Percentiles rank a stretch among this genome's conserved stretches.
Conservation (phyloP, 2,888 invertebrate species). For the Polyommatus icarus region DNA sequence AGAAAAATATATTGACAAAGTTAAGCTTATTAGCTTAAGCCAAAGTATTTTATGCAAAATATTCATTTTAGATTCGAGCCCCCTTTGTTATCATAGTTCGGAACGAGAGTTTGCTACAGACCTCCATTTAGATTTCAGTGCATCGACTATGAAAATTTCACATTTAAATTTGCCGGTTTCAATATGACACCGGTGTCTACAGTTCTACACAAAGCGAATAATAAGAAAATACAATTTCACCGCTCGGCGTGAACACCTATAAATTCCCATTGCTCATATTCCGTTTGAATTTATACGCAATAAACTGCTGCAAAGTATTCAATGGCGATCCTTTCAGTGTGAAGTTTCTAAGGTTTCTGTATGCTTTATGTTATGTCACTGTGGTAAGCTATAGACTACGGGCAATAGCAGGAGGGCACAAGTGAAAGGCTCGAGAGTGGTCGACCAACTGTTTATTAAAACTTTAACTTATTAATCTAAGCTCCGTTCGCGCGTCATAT, state of each 20-base stretch:
- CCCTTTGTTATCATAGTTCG: neutral
- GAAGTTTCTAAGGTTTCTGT: neutral
- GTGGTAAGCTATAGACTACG: too few species aligned
- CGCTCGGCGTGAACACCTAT: constrained; percentile 21
- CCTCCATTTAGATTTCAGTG: neutral
- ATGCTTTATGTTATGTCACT: too few species aligned
- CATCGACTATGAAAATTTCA: neutral
- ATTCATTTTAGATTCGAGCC: neutral
- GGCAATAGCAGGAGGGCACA: too few species aligned
- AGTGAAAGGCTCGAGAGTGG: too few species aligned
- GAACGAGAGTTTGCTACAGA: neutral
- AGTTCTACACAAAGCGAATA: constrained; percentile 8
- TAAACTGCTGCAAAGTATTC: neutral
- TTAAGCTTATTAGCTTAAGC: constrained; percentile 1
- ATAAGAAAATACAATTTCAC: neutral
- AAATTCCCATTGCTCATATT: constrained; percentile 24
- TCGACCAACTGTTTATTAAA: too few species aligned
- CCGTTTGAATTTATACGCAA: constrained; percentile 15
- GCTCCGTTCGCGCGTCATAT: too few species aligned
- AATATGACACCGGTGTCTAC: neutral
- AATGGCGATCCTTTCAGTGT: neutral
- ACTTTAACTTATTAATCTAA: too few species aligned
- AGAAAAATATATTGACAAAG: constrained; percentile 12
- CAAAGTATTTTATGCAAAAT: constrained; percentile 4
- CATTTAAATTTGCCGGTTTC: neutral